Evolutionary conservation across 2,797 vertebrate species (phyloP), one percentile per base, ranked within the genome.

Genomic region (Gallinago stenura): DNA sequence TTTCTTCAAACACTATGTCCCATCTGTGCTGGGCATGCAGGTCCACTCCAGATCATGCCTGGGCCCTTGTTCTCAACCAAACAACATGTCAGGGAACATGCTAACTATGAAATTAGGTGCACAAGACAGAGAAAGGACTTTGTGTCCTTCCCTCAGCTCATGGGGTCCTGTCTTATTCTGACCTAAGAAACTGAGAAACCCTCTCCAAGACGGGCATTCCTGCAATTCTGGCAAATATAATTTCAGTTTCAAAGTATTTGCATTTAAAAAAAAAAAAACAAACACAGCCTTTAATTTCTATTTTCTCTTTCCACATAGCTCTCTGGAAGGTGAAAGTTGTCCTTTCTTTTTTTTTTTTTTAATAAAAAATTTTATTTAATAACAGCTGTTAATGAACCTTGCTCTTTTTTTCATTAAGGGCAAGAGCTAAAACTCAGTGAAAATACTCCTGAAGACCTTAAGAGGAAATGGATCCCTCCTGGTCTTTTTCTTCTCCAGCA

Each of bases 1-100:
- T 57, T 75, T 26, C 53, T 81, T 39, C 0, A 0, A 46, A 62
- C 0, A 2, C 50, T 35, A 4, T 2, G 6, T 8, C 11, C 62
- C n/a, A 14, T 46, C 64, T 43, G 15, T 51, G 30, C 56, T 64
- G 22, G 0, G 0, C 16, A 8, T 43, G 60, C 4, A 0, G 12
- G 10, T 35, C 28, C 0, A 0, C 51, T 33, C 28, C 41, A 61
- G 41, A 51, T 25, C 41, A 45, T 7, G 26, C 9, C 26, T 41
- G 13, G 13, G 41, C 7, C 37, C 16, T 5, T 15, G 15, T 8
- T 48, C 43, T n/a, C 37, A 72, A 35, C 6, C 12, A 56, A 60
- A 7, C 2, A 45, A 50, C 0, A 0, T 35, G 24, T 13, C 58
- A 62, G 18, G 46, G 33, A 71, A 46, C 41, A 22, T 26, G 6